Base-by-base conservation (phyloP, 2,113 vertebrate species). In the Verasper variegatus region DNA sequence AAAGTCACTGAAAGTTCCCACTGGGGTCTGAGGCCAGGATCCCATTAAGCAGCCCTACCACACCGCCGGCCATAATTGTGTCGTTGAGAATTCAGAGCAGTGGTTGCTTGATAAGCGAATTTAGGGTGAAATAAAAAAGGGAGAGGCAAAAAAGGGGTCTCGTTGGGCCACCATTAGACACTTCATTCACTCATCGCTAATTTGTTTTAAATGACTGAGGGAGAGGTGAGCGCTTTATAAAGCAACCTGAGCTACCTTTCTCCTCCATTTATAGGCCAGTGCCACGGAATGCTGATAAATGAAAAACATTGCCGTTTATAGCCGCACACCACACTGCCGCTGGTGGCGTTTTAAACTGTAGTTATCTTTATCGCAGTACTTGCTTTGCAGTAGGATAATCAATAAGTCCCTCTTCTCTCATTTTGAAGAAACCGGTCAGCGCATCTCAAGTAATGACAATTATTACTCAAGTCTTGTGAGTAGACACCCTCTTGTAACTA, bases 1-100 rank as follows among this genome's bases (percentile, higher is more conserved):
- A 94, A 94, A 94, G 93, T 93, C 93, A 90, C 88, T 90, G 91
- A 93, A 93, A 93, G 92, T 94, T 93, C 90, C 93, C 93, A 93
- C 87, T 89, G 91, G 91, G 93, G 92, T 93, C 89, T 93, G 92
- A 92, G 92, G 92, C 93, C 92, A 90, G 91, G 92, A 93, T 92
- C 93, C 93, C 91, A 93, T 94, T 94, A 94, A 93, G 91, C 91
- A 92, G 89, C 91, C 88, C 89, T 80, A 88, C 90, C 90, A 87
- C 91, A 92, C 93, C 93, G 89, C 89, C 76, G 89, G 93, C 92
- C 92, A 93, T 91, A 93, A 93, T 93, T 94, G 93, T 94, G 92
- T 94, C 91, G 91, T 93, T 90, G 91, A 93, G 93, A 93, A 93
- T 94, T 94, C 91, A 92, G 90, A 94, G 92, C 92, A 91, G 89